Evolutionary conservation across 92 coral and sea anemone genomes (phyloP).

Genomic region (Scolanthus callimorphus): DNA sequence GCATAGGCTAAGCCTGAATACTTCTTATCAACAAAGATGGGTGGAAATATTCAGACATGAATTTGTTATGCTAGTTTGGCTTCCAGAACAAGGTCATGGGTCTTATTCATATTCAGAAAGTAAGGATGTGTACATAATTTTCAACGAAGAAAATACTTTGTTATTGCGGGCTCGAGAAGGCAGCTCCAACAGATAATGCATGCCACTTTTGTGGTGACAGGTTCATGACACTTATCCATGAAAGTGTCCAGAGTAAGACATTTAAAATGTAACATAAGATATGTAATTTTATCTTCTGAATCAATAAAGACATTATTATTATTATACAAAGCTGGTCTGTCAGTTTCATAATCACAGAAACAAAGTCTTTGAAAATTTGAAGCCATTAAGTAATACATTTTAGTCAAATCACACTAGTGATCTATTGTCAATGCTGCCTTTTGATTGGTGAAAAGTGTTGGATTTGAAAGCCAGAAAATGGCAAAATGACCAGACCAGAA

Average conservation of each 20-base stretch:
- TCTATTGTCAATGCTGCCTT: too few species aligned
- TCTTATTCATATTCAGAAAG: constrained; percentile 40
- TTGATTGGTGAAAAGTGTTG: too few species aligned
- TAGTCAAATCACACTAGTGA: too few species aligned
- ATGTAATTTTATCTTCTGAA: too few species aligned
- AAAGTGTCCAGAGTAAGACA: constrained; percentile 35
- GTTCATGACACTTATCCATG: constrained; percentile 17
- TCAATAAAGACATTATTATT: too few species aligned
- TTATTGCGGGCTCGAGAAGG: constrained; percentile 64
- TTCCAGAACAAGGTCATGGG: constrained; percentile 51
- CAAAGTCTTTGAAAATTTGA: too few species aligned
- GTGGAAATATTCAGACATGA: constrained; percentile 50
- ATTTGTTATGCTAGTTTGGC: constrained; percentile 49
- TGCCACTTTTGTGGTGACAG: constrained; percentile 48
- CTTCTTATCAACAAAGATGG: constrained; percentile 53
- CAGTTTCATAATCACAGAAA: too few species aligned
- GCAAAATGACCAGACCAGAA: too few species aligned
- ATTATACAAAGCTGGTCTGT: constrained; percentile 13
- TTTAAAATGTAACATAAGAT: too few species aligned
- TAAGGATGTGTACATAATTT: constrained; percentile 43
- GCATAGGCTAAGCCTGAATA: constrained; percentile 40
- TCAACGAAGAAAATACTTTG: constrained; percentile 24
- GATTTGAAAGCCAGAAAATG: too few species aligned
- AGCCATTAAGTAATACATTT: too few species aligned
- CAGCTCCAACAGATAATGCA: constrained; percentile 21